Evolutionary conservation across 2,797 vertebrate genomes (phyloP).

Genomic region (Pangasius mekongensis): DNA sequence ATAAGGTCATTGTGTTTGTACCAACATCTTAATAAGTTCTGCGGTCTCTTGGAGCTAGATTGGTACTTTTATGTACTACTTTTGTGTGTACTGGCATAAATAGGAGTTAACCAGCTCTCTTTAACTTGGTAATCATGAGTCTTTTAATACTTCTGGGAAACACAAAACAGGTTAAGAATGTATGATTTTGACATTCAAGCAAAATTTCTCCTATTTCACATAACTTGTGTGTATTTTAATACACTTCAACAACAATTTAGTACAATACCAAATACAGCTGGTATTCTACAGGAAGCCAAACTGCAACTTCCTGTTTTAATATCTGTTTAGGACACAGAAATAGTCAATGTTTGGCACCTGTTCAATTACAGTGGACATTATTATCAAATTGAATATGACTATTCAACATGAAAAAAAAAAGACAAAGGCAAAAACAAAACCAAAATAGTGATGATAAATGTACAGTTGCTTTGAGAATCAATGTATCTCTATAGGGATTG

Average conservation of each 20-base stretch:
- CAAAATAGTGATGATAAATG: neutral
- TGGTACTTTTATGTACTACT: neutral
- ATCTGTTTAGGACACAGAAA: neutral
- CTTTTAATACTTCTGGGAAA: neutral
- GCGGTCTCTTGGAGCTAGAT: neutral
- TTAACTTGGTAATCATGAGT: neutral
- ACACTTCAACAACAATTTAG: neutral
- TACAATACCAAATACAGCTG: neutral
- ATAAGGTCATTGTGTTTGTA: neutral
- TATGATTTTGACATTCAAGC: neutral
- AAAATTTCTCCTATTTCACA: neutral
- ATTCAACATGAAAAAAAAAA: neutral
- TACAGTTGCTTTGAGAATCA: slow-evolving; percentile 38
- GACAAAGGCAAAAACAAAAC: neutral
- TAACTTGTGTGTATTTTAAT: neutral
- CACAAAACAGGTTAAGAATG: neutral
- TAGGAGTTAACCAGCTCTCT: neutral
- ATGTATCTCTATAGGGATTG: slow-evolving; percentile 19
- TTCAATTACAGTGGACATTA: neutral
- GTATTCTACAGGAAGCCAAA: neutral
- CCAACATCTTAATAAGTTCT: neutral
- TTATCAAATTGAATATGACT: neutral
- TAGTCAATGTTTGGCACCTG: neutral
- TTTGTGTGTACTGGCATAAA: neutral
- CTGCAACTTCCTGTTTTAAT: neutral